Evolutionary conservation across 2,888 invertebrate genomes (phyloP), one percentile per base, ranked within the genome.

Genomic region (Drosophila quinaria): DNA sequence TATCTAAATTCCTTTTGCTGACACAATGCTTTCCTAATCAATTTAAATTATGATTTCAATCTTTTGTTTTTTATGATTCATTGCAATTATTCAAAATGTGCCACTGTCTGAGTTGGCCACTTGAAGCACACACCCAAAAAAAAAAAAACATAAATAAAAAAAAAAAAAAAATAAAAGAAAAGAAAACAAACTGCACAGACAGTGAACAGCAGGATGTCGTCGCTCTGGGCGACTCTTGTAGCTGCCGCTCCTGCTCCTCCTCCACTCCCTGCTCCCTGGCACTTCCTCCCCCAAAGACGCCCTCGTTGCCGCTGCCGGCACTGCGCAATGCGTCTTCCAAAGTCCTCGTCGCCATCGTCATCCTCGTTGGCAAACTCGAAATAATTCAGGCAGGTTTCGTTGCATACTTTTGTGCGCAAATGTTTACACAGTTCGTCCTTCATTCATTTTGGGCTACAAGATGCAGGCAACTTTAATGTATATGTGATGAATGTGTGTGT

Each of bases 361-460:
- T 44, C 22, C 22, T 3, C 79, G 60, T 70, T 61, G 70, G 73
- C 77, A 70, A 81, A 79, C 78, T 81, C 69, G 74, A 81, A 58
- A 89, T 86, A 80, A 81, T 77, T 80, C 77, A 79, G 80, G 70
- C 89, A 80, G 88, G 73, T 78, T 74, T 78, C 83, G 87, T 81
- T 83, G 88, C 87, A 88, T 88, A 88, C 78, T 89, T 89, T 88
- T 74, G 72, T 85, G 88, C 82, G 81, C 88, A 88, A 88, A 89
- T 85, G 85, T 89, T 89, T 88, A 78, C 82, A 81, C 75, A 82
- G 83, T 74, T 65, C 62, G 75, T 78, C 75, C 75, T 79, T 74
- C 78, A 73, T 63, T 70, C 83, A 74, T 52, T 65, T 64, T 69
- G 70, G 72, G 58, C 59, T 52, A 29, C 69, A 78, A 78, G 88